Evolutionary conservation across 1,140 invertebrate genomes (phyloP), one percentile per base, ranked within the genome.

Genomic region (Telenomus remus): DNA sequence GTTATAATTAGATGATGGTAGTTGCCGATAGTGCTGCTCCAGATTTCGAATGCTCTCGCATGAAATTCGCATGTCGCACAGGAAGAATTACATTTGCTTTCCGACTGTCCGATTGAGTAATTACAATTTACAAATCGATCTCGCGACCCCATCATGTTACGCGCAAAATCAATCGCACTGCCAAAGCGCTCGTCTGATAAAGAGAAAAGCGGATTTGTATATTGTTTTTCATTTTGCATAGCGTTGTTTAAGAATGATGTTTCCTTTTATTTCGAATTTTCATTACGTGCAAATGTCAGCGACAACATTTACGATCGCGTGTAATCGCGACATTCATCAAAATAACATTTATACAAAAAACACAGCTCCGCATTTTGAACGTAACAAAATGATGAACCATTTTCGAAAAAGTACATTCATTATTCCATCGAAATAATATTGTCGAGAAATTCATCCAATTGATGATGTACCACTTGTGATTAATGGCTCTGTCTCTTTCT

Each of bases 101-200:
- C 57, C 59, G 59, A 63, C 63, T 71, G 53, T 72, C 71, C 47
- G 64, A 59, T 51, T 43, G 19, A 68, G 74, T 72, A 77, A 77
- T 77, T 77, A 72, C 68, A 73, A 77, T 77, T 77, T 77, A 73
- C 69, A 77, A 77, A 69, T 77, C 75, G 69, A 72, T 72, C 69
- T 53, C 53, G 51, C 57, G 59, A 68, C 57, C 75, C 75, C 53
- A 63, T 48, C 64, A 64, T 49, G 69, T 53, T 27, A 27, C 44
- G 59, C 46, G 44, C 39, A 69, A 77, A 77, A 77, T 77, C 69
- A 73, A 77, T 77, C 59, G 64, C 43, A 12, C 35, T 61, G 63
- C 46, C 61, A 69, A 69, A 71, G 66, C 63, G 66, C 66, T 66
- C 51, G 48, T 33, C 42, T 55, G 19, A 48, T 66, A 64, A 77